These are phyloP conservation scores for Gonioctena quinquepunctata DNA, from an alignment of 1,140 invertebrate genomes.

Conservation along the genomic window DNA sequence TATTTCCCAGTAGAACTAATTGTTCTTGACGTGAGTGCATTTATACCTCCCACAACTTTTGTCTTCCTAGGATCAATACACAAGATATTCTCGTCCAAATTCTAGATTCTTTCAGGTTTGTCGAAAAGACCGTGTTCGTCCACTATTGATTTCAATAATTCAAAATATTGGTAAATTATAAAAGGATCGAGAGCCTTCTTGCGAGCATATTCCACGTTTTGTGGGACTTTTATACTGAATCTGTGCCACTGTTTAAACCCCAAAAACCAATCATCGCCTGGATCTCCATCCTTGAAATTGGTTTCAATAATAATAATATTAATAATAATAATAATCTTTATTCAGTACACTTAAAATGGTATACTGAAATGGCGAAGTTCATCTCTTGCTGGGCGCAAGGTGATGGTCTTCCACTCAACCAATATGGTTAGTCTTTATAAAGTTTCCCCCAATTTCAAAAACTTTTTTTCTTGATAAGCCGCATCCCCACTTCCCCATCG, in stretches of 20 bases:
- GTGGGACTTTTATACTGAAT: neutral
- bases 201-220: neutral
- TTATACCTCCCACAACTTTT: constrained; percentile 38
- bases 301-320: too few species aligned
- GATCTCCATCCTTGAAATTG: constrained; percentile 48
- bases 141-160: constrained; percentile 28
- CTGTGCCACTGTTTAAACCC: neutral
- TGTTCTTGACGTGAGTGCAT: constrained; percentile 40
- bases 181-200: constrained; percentile 30
- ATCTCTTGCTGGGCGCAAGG: too few species aligned
- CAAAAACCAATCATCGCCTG: constrained; percentile 52
- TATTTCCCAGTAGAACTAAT: constrained; percentile 45
- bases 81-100: constrained; percentile 45
- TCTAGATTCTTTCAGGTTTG: constrained; percentile 42
- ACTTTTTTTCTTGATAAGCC: constrained; percentile 45
- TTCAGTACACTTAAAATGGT: too few species aligned
- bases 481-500: constrained; percentile 46
- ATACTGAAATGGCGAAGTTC: too few species aligned
- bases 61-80: constrained; percentile 24
- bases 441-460: constrained; percentile 43
- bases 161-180: constrained; percentile 43
- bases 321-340: too few species aligned
- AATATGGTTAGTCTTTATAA: constrained; percentile 22
- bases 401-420: too few species aligned
- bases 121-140: constrained; percentile 15